Evolutionary conservation across 2,888 invertebrate species (phyloP).

Genomic region (Nowickia ferox): DNA sequence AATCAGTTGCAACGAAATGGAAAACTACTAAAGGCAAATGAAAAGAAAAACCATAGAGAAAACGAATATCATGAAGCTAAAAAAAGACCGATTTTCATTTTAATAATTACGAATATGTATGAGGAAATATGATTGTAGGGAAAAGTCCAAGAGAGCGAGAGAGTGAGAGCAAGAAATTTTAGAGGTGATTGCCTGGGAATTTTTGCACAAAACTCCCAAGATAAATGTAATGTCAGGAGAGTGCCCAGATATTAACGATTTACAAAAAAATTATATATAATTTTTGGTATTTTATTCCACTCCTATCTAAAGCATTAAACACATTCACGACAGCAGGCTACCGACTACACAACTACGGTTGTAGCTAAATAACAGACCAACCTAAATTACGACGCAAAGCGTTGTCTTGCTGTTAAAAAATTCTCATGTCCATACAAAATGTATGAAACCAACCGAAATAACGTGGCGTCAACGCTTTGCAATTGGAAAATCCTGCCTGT

Average conservation of each 20-base stretch:
- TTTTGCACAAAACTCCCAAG: constrained; percentile 27
- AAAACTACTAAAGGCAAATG: constrained; percentile 63
- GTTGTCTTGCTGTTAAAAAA: too few species aligned
- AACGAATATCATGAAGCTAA: constrained; percentile 9
- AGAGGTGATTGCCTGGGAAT: constrained; percentile 58
- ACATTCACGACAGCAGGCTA: too few species aligned
- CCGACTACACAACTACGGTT: too few species aligned
- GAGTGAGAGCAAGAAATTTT: constrained; percentile 11
- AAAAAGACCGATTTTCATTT: constrained; percentile 56
- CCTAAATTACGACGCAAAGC: too few species aligned
- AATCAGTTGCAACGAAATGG: constrained; percentile 71
- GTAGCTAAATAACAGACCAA: too few species aligned
- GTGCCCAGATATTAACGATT: constrained; percentile 29
- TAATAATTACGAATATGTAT: not conserved
- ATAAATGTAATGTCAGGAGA: not conserved
- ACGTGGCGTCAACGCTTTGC: too few species aligned
- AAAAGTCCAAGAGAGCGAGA: not conserved
- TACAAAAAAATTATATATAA: not conserved
- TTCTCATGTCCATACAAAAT: too few species aligned
- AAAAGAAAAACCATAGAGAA: constrained; percentile 55
- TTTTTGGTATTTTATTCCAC: too few species aligned
- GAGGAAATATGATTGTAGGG: not conserved
- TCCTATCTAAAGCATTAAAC: too few species aligned
- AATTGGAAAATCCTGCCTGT: too few species aligned
- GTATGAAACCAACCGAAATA: too few species aligned